A percentile compares a stretch with the other conserved stretches of the same genome.
Evolutionary conservation across 1,140 invertebrate genomes (phyloP).

Genomic region (Kradibia gibbosae): DNA sequence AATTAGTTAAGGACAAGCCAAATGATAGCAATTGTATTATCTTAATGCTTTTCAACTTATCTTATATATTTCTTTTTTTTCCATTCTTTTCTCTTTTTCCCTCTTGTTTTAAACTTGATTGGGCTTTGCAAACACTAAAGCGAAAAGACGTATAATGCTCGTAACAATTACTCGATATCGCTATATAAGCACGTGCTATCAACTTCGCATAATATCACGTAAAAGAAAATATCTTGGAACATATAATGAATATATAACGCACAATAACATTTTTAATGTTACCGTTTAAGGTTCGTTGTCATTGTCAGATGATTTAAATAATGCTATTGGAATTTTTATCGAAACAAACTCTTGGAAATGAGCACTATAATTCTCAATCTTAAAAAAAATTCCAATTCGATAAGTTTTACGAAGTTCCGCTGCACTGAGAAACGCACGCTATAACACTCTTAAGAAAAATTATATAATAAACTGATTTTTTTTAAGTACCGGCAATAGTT

Average conservation of each 20-base stretch:
- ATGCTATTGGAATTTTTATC: neutral
- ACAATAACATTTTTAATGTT: conserved; percentile 1
- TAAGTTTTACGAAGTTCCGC: neutral
- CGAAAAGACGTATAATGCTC: neutral
- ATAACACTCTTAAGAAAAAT: neutral
- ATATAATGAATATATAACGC: neutral
- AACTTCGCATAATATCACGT: conserved; percentile 23
- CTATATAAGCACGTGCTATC: conserved; percentile 10
- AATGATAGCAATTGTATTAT: neutral
- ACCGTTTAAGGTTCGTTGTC: neutral
- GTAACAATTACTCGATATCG: neutral
- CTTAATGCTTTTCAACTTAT: neutral
- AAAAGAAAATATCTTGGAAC: neutral
- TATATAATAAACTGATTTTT: neutral
- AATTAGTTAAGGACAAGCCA: neutral
- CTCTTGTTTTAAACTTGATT: neutral
- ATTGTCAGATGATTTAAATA: neutral
- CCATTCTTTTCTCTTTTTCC: neutral
- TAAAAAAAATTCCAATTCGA: neutral
- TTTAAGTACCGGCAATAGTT: neutral
- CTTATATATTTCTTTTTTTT: neutral
- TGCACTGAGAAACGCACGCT: neutral
- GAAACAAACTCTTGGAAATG: too few species aligned
- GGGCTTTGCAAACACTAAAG: neutral
- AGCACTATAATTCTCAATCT: neutral